These are phyloP conservation scores for Diadromus collaris DNA, from an alignment of 2,888 invertebrate species.

Conservation along the genomic window DNA sequence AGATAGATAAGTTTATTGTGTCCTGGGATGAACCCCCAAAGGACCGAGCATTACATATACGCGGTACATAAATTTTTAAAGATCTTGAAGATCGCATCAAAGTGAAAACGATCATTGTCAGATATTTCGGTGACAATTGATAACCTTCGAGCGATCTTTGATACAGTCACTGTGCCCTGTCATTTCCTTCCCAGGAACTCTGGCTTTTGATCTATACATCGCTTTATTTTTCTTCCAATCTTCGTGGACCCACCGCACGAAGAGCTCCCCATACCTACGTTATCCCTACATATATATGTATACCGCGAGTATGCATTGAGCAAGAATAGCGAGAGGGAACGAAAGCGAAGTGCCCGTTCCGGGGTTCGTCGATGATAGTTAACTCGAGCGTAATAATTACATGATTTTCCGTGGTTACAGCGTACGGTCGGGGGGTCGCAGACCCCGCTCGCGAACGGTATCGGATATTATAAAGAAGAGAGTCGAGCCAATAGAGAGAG, in stretches of 20 bases:
- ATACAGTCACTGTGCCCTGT: neutral
- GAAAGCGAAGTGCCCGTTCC: conserved; percentile 56
- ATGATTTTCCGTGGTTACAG: conserved; percentile 73
- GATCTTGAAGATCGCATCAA: neutral
- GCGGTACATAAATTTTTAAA: no score
- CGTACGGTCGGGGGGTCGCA: conserved; percentile 67
- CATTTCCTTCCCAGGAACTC: neutral
- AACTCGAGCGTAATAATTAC: conserved; percentile 78
- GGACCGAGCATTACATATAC: no score
- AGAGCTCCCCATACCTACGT: conserved; percentile 14
- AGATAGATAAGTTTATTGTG: no score
- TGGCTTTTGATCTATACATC: neutral
- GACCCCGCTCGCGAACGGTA: conserved; percentile 69
- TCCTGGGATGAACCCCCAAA: neutral
- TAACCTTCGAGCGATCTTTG: neutral
- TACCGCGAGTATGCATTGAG: conserved; percentile 36
- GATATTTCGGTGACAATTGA: neutral
- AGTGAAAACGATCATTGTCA: neutral
- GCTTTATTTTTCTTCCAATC: conserved; percentile 24
- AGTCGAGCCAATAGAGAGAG: conserved; percentile 42
- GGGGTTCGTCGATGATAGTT: conserved; percentile 71
- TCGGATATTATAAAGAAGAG: conserved; percentile 68
- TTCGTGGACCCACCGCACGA: conserved; percentile 43
- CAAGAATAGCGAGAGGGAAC: conserved; percentile 57
- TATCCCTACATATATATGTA: conserved; percentile 2